Base-by-base conservation (phyloP, 2,888 invertebrate genomes). In the Elgonia sp. region DNA sequence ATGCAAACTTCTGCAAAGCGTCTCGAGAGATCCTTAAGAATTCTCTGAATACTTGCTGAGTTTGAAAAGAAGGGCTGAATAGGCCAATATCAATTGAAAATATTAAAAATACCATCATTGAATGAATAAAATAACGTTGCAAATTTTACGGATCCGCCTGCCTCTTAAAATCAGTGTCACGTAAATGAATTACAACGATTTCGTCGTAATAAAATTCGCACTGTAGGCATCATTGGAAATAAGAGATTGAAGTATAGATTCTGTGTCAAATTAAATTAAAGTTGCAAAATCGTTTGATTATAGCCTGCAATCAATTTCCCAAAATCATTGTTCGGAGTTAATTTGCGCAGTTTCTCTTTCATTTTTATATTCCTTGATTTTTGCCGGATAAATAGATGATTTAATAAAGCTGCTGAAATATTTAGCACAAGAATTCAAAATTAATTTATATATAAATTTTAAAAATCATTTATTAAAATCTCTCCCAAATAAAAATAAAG, bases 111-210 rank as follows among this genome's bases (percentile, higher is more conserved):
- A 50, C 46, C 18, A 46, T 40, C 39, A 65, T 42, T 63, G 46
- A 21, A 42, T 37, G 29, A 21, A 46, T 18, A 67, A 46, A 69
- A 9, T 55, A 63, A 55, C 53, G 16, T 20, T 60, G 18, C 14
- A 39, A 16, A 69, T 69, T 69, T 65, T 83, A 67, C n/a, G 40
- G n/a, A 67, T 75, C 57, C 29, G 42, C 60, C 69, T 67, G 29
- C n/a, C n/a, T 20, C n/a, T 21, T 83, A 39, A 75, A 76, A 76
- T 67, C 69, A 76, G 60, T 73, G 21, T 18, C 42, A 53, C 65
- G 82, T 70, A 84, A 84, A 77, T 63, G 67, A 84, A 84, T 69
- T 69, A 84, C 76, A 40, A 18, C 46, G 67, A 50, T 60, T 69
- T 16, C 40, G 20, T 39, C 16, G 40, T 62, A 55, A 77, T 55